Base-by-base conservation (phyloP, 2,888 invertebrate genomes). In the Ophion ventricosus region DNA sequence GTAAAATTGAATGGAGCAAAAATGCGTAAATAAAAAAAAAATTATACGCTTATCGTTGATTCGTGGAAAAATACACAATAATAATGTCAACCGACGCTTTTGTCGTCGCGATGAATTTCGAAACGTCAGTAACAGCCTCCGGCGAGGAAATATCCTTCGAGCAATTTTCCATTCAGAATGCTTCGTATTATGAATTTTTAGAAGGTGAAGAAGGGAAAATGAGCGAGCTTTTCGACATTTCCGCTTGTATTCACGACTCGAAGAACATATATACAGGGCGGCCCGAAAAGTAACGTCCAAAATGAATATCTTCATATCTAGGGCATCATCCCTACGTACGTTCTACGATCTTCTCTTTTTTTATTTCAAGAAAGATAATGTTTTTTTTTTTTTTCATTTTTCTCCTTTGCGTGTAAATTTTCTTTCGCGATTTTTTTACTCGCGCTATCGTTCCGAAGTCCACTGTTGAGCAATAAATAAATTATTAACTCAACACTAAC, bases 51-150 rank as follows among this genome's bases (percentile, higher is more conserved):
- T 54, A 70, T 83, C 57, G 64, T 64, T 57, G 59, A 70, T 26
- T 57, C 54, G 64, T 75, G 49, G 40, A 54, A 14, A 25, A 40
- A 72, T 25, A 70, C 69, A 66, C 78, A 74, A 54, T 49, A 54
- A 11, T 49, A 57, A 14, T 23, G 43, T 26, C 26, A 59, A 20
- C 29, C 23, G 73, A 77, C 64, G 56, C 61, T 73, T 77, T 63
- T 54, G 26, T 69, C 56, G 59, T 54, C 11, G 57, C n/a, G 54
- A 82, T 56, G 74, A 61, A 67, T 78, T 73, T 54, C 23, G 26
- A n/a, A 72, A 54, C 73, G 78, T 78, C 78, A 78, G 73, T 49
- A 20, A 82, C 78, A 77, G 67, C 73, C 78, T 40, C 26, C 23
- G 25, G 61, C 61, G 20, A 25, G 69, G 54, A 67, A 61, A 82